Evolutionary conservation across 1,140 invertebrate genomes (phyloP), one percentile per base, ranked within the genome.

Genomic region (Anoplolepis gracilipes): DNA sequence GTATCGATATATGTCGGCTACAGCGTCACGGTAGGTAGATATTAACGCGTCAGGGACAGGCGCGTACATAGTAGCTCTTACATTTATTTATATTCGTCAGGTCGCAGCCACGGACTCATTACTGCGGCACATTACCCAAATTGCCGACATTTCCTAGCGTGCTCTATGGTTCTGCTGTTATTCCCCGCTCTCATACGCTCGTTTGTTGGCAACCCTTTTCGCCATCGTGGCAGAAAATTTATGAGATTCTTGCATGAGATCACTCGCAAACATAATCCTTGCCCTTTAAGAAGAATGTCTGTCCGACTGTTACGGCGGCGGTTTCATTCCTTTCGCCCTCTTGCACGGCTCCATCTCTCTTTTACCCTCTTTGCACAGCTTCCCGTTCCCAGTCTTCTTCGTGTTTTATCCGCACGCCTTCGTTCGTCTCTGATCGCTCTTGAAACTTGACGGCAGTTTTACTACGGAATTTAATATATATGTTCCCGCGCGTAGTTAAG

Each of bases 141-240:
- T 92, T 91, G 89, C 89, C 67, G 85, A 76, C 88, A 90, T 88
- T 90, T 91, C 81, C 62, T 59, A 67, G 28, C 65, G 13, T 25
- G 25, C 16, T 30, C 0, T 49, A 39, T 42, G n/a, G 10, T 16
- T 11, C 53, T 57, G 19, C 55, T 22, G n/a, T 22, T 22, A 8
- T 22, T 19, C 28, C 30, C 19, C 19, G 6, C 64, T n/a, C 22
- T 84, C 70, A 25, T 84, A 78, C 67, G 85, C 82, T 88, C 87
- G 87, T 92, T 92, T 87, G 90, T 88, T 88, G 89, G 84, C 86
- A 86, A 90, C 84, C 87, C 86, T 67, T 92, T 92, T 92, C 86
- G 73, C 87, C 90, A 84, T 46, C 70, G 70, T 79, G 65, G 64
- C 59, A 85, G 25, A 42, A 53, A 92, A 92, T 92, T 92, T 92